phyloP scores from a whole-genome alignment of 2,888 invertebrate species.

The Geophilus truncorum region DNA sequence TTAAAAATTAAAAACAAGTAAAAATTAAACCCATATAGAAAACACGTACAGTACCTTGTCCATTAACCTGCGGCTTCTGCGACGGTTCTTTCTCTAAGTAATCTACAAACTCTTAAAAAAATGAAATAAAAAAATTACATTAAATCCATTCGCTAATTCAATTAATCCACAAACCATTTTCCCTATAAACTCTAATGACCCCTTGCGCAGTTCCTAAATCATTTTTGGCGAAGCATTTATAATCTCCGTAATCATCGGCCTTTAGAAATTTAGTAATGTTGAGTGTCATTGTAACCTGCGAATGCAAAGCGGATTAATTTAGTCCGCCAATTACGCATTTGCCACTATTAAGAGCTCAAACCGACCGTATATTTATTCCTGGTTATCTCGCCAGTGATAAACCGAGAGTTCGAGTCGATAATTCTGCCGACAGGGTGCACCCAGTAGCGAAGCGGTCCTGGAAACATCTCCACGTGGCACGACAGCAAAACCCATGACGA shows the following conservation, averaged over 20 bases:
- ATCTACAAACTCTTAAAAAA: background rate
- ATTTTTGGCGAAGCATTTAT: constrained; percentile 80
- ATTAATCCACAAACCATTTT: background rate
- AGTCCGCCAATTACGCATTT: background rate
- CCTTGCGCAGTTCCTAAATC: constrained; percentile 74
- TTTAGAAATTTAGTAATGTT: constrained; percentile 63
- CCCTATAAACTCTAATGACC: constrained; percentile 57
- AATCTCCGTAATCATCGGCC: constrained; percentile 65
- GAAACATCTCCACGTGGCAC: constrained; percentile 83
- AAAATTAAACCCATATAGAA: no score
- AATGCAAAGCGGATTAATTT: constrained; percentile 33
- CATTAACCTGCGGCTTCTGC: background rate
- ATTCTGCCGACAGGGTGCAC: constrained; percentile 69
- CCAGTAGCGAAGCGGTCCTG: constrained; percentile 80
- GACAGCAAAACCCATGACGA: constrained; percentile 51
- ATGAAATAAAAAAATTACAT: background rate
- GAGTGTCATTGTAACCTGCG: constrained; percentile 68
- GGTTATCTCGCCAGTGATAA: background rate
- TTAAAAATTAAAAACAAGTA: no score
- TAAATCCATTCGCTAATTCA: background rate
- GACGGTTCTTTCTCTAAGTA: background rate
- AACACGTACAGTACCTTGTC: no score
- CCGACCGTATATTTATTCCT: constrained; percentile 51
- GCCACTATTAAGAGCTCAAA: background rate
- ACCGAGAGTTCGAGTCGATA: constrained; percentile 55